phyloP scores from a whole-genome alignment of 1,140 invertebrate species.

The Euglossa dilemma region DNA sequence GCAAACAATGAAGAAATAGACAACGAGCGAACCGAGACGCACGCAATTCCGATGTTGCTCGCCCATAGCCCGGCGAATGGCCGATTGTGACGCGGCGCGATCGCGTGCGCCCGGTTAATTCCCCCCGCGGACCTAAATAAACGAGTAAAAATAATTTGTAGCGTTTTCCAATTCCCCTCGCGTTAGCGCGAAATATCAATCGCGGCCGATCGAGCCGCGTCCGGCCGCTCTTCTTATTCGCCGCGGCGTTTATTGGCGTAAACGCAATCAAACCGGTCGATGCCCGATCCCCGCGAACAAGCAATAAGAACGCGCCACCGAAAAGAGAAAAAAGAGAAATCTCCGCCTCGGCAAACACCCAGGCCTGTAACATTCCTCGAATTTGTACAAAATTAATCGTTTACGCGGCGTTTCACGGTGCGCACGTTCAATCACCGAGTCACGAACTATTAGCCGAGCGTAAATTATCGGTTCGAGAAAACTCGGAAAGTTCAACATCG shows the following conservation, averaged over 20 bases:
- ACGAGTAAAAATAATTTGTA: conserved; percentile 36
- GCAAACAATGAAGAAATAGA: conserved; percentile 59
- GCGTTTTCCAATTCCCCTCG: conserved; percentile 34
- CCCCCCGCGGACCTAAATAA: conserved; percentile 22
- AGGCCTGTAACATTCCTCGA: no score
- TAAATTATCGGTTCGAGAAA: background rate
- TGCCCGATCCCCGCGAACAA: background rate
- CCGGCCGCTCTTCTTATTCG: background rate
- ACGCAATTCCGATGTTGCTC: conserved; percentile 65
- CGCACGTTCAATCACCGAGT: no score
- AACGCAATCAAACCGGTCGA: conserved; percentile 3
- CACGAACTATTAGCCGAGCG: no score
- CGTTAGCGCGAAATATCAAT: conserved; percentile 30
- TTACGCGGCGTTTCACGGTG: no score
- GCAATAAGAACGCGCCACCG: background rate
- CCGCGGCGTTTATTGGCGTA: background rate
- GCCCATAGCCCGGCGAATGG: conserved; percentile 21
- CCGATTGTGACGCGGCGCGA: conserved; percentile 51
- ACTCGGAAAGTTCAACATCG: background rate
- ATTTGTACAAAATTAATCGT: no score
- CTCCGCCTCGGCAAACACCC: no score
- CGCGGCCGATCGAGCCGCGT: conserved; percentile 14
- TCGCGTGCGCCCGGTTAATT: conserved; percentile 64
- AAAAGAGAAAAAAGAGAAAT: background rate
- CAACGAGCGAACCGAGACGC: conserved; percentile 72